Evolutionary conservation across 2,113 vertebrate genomes (phyloP), one percentile per base, ranked within the genome.

Genomic region (Atractosteus spatula): DNA sequence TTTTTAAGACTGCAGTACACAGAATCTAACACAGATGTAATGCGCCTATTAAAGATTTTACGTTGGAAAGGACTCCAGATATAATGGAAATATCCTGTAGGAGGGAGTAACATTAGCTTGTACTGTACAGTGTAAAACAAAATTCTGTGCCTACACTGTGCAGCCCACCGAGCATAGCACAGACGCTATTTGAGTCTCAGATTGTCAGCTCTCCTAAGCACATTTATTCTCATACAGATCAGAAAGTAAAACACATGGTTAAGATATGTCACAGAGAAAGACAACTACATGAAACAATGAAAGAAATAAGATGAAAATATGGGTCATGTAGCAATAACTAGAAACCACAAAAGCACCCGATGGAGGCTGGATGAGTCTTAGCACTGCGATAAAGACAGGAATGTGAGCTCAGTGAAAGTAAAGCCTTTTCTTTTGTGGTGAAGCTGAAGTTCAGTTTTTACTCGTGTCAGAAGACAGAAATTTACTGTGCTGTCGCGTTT

Each of bases 301-400:
- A 41, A 13, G 11, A 41, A 55, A 45, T 10, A 54, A 55, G n/a
- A 59, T 14, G 11, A 88, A 90, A 89, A 89, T 87, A 84, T 91
- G 87, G 89, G 89, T 89, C 89, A 91, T 77, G 87, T 76, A 84
- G 79, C 81, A 80, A 74, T 78, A 82, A 88, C 80, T 81, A 80
- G 83, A 86, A 91, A 90, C 91, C 90, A 91, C 91, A 92, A 59
- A 86, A 87, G 79, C 86, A 88, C 88, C 89, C 89, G 89, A 62
- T 29, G 42, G 55, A 59, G 56, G 41, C 44, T 14, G 57, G 14
- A 73, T 59, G 43, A 68, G 41, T 67, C 55, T 66, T 10, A 67
- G 66, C n/a, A 44, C 16, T 41, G 42, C 43, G 41, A 29, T 66
- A n/a, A n/a, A 62, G 16, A 59, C 43, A 84, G 45, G 84, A 85